These are phyloP conservation scores for Drosophila tropicalis DNA, from an alignment of 1,140 invertebrate genomes.

Conservation along the genomic window DNA sequence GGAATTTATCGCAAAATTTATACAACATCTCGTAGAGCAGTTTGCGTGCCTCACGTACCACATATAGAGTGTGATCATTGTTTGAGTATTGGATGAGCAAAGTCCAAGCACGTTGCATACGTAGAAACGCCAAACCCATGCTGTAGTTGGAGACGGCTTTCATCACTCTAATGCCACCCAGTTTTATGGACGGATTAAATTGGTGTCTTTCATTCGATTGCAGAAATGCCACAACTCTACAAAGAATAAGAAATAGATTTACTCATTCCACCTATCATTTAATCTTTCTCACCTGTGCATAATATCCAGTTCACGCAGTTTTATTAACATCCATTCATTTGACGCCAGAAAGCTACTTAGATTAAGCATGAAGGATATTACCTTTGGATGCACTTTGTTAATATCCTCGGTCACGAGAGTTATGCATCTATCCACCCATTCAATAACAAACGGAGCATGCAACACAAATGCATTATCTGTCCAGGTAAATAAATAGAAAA, in stretches of 20 bases:
- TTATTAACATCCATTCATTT: constrained; percentile 74
- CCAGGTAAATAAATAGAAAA: neutral
- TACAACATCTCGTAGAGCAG: constrained; percentile 85
- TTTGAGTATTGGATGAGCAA: constrained; percentile 85
- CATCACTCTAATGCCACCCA: constrained; percentile 86
- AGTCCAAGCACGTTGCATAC: constrained; percentile 84
- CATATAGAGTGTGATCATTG: constrained; percentile 86
- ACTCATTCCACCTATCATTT: too few species aligned
- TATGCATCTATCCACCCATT: constrained; percentile 73
- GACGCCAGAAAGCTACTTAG: constrained; percentile 70
- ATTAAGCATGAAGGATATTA: constrained; percentile 81
- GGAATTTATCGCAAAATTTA: constrained; percentile 83
- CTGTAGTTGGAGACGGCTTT: constrained; percentile 84
- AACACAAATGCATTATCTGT: constrained; percentile 66
- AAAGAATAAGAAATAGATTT: constrained; percentile 2
- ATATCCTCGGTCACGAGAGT: constrained; percentile 59
- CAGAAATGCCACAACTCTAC: constrained; percentile 55
- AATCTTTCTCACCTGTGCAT: constrained; percentile 55
- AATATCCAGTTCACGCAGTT: constrained; percentile 61
- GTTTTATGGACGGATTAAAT: constrained; percentile 85
- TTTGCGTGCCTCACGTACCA: constrained; percentile 85
- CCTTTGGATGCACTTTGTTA: constrained; percentile 66
- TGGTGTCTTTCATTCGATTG: constrained; percentile 33
- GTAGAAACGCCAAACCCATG: constrained; percentile 85
- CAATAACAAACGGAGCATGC: constrained; percentile 62